Conservation (phyloP, 2,888 invertebrate species). For the Ditylenchus weischeri region DNA sequence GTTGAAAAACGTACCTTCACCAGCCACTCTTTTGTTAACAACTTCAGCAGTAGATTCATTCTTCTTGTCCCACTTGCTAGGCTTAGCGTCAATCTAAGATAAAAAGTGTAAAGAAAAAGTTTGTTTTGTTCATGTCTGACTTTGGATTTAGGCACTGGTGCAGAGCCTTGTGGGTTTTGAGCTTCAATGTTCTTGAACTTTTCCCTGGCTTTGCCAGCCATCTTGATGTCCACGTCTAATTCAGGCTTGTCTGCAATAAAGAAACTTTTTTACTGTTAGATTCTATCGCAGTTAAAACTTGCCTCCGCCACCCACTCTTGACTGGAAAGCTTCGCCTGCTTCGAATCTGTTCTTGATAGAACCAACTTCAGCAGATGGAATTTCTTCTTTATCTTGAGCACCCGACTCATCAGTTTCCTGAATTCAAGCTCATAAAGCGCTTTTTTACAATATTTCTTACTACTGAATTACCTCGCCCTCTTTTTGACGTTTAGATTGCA, state of each 20-base stretch:
- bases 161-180: slow-evolving; percentile 21
- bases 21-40: slow-evolving; percentile 47
- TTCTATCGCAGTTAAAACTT: neutral
- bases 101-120: neutral
- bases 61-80: slow-evolving; percentile 55
- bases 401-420: slow-evolving; percentile 4
- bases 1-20: slow-evolving; percentile 22
- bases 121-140: neutral
- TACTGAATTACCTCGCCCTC: neutral
- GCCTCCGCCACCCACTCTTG: slow-evolving; percentile 8
- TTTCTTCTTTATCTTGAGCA: slow-evolving; percentile 14
- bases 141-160: slow-evolving; percentile 18
- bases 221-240: slow-evolving; percentile 56
- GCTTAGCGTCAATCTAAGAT: slow-evolving; percentile 30
- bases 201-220: slow-evolving; percentile 77
- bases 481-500: slow-evolving; percentile 38
- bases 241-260: slow-evolving; percentile 26
- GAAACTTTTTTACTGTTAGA: neutral
- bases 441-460: too few relatives aligned
- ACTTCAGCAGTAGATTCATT: slow-evolving; percentile 49
- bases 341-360: slow-evolving; percentile 47
- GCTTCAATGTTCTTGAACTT: slow-evolving; percentile 84
- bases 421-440: neutral
- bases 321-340: slow-evolving; percentile 12
- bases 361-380: slow-evolving; percentile 37